Percentiles rank a stretch among this genome's conserved stretches.
phyloP scores from a whole-genome alignment of 2,888 invertebrate genomes.

The Cyclophora punctaria region DNA sequence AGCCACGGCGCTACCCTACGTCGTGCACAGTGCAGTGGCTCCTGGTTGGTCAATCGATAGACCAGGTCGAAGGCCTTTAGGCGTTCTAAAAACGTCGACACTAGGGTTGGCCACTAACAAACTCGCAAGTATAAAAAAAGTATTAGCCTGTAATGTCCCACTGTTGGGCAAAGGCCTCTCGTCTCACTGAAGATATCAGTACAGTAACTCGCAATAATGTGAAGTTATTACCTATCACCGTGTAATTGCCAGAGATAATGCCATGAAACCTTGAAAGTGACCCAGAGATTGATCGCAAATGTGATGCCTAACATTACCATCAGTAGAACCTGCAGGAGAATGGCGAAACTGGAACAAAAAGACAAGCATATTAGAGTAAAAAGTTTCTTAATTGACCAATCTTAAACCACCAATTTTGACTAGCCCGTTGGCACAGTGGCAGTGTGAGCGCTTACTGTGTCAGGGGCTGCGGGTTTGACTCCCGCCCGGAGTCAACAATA shows the following conservation, averaged over 20 bases:
- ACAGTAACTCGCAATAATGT: background rate
- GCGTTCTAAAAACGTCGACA: too few species aligned
- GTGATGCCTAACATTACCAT: conserved; percentile 36
- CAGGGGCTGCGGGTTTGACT: too few species aligned
- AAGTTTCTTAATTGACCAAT: too few species aligned
- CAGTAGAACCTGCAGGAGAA: conserved; percentile 37
- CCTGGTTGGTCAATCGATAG: background rate
- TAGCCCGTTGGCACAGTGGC: too few species aligned
- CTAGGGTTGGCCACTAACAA: too few species aligned
- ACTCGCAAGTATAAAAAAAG: too few species aligned
- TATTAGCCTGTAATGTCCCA: too few species aligned
- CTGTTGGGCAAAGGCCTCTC: too few species aligned
- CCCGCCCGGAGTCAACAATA: too few species aligned
- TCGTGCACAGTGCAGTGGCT: background rate
- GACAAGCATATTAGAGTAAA: background rate
- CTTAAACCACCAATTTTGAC: too few species aligned
- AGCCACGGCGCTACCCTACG: background rate
- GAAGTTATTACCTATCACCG: conserved; percentile 22
- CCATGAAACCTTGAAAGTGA: conserved; percentile 51
- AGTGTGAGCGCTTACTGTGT: too few species aligned
- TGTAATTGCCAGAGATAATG: conserved; percentile 34
- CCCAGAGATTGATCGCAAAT: conserved; percentile 49
- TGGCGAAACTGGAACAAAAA: conserved; percentile 31
- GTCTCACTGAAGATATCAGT: too few species aligned
- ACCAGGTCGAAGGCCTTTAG: background rate